A percentile compares a stretch with the other conserved stretches of the same genome.
phyloP scores from a whole-genome alignment of 2,113 vertebrate species.

The Aplodontia rufa region DNA sequence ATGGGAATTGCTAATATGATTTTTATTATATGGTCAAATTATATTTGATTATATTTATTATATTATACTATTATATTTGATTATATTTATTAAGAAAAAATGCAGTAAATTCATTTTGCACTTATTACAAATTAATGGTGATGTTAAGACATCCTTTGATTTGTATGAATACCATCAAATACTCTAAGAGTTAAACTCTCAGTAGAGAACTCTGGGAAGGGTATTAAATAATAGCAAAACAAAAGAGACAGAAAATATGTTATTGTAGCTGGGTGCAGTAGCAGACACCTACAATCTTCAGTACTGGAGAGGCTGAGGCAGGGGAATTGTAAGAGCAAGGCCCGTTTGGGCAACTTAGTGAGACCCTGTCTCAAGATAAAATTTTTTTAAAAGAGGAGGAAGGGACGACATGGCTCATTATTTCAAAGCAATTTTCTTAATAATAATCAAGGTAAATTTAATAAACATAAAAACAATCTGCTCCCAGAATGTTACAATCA shows the following conservation, averaged over 20 bases:
- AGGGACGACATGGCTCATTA: not conserved
- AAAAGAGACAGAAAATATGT: slow-evolving; percentile 42
- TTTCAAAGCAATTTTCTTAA: slow-evolving; percentile 63
- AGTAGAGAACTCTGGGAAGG: slow-evolving; percentile 38
- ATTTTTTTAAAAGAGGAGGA: too few species aligned
- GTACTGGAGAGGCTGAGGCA: too few species aligned
- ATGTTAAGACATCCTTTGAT: slow-evolving; percentile 15
- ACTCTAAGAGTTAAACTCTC: not conserved
- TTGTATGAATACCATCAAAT: not conserved
- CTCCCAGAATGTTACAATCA: slow-evolving; percentile 68
- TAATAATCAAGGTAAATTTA: slow-evolving; percentile 78
- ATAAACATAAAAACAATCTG: slow-evolving; percentile 59
- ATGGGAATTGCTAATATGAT: not conserved
- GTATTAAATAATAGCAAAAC: slow-evolving; percentile 47
- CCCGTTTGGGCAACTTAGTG: too few species aligned
- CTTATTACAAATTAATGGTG: slow-evolving; percentile 42
- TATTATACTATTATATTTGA: too few species aligned
- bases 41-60: slow-evolving; percentile 40
- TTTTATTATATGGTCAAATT: slow-evolving; percentile 47
- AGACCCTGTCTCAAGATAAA: too few species aligned
- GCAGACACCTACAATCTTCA: too few species aligned
- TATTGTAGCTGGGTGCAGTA: too few species aligned
- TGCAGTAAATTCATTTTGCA: not conserved
- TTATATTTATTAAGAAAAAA: slow-evolving; percentile 40
- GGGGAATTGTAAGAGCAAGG: too few species aligned